phyloP scores from a whole-genome alignment of 1,140 invertebrate genomes.

The Melitaea cinxia region DNA sequence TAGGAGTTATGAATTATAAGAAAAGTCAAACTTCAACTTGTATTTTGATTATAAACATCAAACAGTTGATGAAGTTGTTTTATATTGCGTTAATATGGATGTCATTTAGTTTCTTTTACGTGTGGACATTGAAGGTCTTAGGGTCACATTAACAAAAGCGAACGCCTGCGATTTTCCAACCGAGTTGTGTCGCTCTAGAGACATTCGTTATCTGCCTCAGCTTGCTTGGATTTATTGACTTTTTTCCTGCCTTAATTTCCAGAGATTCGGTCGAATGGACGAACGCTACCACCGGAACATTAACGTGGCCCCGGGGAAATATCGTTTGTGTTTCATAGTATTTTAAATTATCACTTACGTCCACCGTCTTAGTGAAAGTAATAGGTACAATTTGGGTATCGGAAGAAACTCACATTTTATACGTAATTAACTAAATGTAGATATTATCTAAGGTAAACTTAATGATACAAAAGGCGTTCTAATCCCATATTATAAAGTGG shows the following conservation, averaged over 20 bases:
- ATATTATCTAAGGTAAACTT: neutral
- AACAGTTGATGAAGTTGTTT: neutral
- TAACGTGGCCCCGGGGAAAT: constrained; percentile 74
- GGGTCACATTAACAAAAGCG: constrained; percentile 61
- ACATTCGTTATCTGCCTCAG: constrained; percentile 69
- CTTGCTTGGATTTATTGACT: constrained; percentile 61
- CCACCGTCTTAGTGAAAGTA: constrained; percentile 21
- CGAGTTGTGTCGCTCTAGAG: constrained; percentile 51
- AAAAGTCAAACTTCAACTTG: too few species aligned
- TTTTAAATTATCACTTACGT: constrained; percentile 66
- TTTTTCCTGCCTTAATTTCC: constrained; percentile 76
- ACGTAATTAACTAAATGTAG: too few species aligned
- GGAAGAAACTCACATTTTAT: too few species aligned
- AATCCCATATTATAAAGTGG: constrained; percentile 70
- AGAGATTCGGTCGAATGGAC: constrained; percentile 76
- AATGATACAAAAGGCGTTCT: constrained; percentile 38
- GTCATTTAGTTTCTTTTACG: constrained; percentile 31
- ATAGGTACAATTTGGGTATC: neutral
- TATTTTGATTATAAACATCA: too few species aligned
- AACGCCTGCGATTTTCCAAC: constrained; percentile 45
- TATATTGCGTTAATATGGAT: constrained; percentile 29
- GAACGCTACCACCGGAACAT: constrained; percentile 70
- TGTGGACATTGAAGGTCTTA: constrained; percentile 41
- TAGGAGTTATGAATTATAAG: constrained; percentile 2
- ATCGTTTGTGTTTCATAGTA: constrained; percentile 69